A percentile compares a stretch with the other conserved stretches of the same genome.
phyloP scores from a whole-genome alignment of 2,888 invertebrate genomes.

The Platycheirus rosarum region DNA sequence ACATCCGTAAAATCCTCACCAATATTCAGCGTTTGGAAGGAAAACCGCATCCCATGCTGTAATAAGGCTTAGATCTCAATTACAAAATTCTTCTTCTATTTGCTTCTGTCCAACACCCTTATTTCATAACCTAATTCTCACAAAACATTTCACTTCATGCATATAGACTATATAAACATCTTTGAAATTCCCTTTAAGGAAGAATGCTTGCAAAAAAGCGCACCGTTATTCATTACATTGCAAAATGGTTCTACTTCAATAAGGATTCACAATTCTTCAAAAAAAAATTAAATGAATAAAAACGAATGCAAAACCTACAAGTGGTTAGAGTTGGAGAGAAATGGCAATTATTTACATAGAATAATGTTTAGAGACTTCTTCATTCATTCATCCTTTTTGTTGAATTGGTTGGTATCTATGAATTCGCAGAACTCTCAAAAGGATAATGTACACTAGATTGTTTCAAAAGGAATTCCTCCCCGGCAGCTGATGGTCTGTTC shows the following conservation, averaged over 20 bases:
- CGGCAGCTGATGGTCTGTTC: neutral
- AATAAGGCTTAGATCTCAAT: neutral
- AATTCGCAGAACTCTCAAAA: conserved; percentile 6
- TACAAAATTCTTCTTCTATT: neutral
- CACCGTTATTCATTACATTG: conserved; percentile 4
- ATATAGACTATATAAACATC: conserved; percentile 20
- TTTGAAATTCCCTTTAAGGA: neutral
- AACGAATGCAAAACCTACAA: conserved; percentile 2
- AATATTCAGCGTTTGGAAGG: too few species aligned
- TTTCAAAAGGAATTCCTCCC: neutral
- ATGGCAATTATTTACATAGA: conserved; percentile 47
- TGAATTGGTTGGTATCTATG: neutral
- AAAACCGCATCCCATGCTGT: too few species aligned
- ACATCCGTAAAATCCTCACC: too few species aligned
- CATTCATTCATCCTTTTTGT: conserved; percentile 1
- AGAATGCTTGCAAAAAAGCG: neutral
- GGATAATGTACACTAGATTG: neutral
- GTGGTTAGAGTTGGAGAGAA: conserved; percentile 30
- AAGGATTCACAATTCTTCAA: too few species aligned
- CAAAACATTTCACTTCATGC: neutral
- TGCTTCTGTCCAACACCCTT: conserved; percentile 10
- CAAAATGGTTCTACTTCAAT: neutral
- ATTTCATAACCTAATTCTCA: conserved; percentile 37
- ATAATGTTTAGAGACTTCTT: conserved; percentile 12
- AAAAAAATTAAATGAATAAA: neutral